Evolutionary conservation across 1,140 invertebrate species (phyloP).

Genomic region (Tyrophagus putrescentiae): DNA sequence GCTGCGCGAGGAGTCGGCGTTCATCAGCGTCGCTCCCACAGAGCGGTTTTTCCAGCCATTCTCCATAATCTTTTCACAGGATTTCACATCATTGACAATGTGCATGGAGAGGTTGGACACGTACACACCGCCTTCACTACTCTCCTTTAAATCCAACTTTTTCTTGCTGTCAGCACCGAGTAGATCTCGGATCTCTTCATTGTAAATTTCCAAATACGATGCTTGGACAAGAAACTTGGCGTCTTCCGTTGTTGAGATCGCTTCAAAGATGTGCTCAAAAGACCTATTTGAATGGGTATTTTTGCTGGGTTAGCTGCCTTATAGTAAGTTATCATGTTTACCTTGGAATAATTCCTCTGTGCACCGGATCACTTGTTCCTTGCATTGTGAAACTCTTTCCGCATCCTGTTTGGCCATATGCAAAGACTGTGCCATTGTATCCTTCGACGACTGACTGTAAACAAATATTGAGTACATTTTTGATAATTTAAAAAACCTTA

Average conservation of each 20-base stretch:
- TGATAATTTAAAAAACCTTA: constrained; percentile 15
- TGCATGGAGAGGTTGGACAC: constrained; percentile 56
- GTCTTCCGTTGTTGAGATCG: constrained; percentile 60
- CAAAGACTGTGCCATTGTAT: constrained; percentile 78
- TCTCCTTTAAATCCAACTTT: constrained; percentile 61
- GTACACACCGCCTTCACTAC: constrained; percentile 62
- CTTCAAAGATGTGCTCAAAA: constrained; percentile 65
- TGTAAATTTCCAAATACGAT: constrained; percentile 88
- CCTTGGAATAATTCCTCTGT: constrained; percentile 64
- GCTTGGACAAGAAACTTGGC: constrained; percentile 71
- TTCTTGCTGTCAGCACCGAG: constrained; percentile 49
- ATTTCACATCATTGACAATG: constrained; percentile 53
- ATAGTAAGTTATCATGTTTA: constrained; percentile 32
- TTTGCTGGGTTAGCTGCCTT: not conserved
- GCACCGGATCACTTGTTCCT: constrained; percentile 42
- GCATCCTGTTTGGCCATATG: constrained; percentile 92
- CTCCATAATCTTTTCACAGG: constrained; percentile 57
- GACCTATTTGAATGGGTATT: constrained; percentile 19
- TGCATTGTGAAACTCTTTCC: constrained; percentile 70
- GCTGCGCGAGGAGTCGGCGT: constrained; percentile 63
- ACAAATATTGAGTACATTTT: constrained; percentile 15
- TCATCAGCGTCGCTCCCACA: constrained; percentile 65
- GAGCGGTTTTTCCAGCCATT: constrained; percentile 56
- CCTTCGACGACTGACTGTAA: constrained; percentile 61
- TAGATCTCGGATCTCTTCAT: constrained; percentile 67